Base-by-base conservation (phyloP, 2,113 vertebrate genomes). In the Ailuropoda melanoleuca region DNA sequence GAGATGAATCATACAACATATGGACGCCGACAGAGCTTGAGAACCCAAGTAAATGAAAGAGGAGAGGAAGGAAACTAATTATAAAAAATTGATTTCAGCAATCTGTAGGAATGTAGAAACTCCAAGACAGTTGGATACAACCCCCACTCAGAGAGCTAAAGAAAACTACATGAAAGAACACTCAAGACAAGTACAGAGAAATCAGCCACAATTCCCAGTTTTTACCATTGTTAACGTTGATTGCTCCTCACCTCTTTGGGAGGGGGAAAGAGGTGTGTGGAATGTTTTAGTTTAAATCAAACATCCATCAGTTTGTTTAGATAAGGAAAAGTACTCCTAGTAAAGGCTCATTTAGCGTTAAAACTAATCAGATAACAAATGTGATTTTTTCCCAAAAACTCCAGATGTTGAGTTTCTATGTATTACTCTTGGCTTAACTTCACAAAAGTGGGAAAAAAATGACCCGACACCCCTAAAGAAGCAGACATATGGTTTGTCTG, bases 1-100 rank as follows among this genome's bases (percentile, higher is more conserved):
- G 84, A 97, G 70, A 97, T 95, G 91, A 97, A 82, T 92, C 94
- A 97, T 62, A 14, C 37, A 97, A 92, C 94, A 97, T 95, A 97
- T 78, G 94, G 95, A 88, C 58, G 91, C 50, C 84, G 77, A 90
- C 82, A 97, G 78, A 95, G 64, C 64, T 62, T 96, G 64, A 53
- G n/a, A 97, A 90, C 43, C 66, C n/a, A 74, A 94, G 55, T 84
- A 81, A 96, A 89, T 86, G 82, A 90, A 96, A 72, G n/a, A n/a
- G 17, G 29, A 97, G 53, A 68, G 34, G 82, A 70, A 90, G 62
- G 68, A 96, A 97, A 95, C 90, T 43, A 93, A 90, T 88, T 85
- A 94, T 82, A 90, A 95, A 95, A 95, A 90, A 88, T 26, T 72
- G 55, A 88, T 93, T 93, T 96, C 70, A 72, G 56, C 70, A 96